Evolutionary conservation across 2,888 invertebrate genomes (phyloP), one percentile per base, ranked within the genome.

Genomic region (Pomacea canaliculata): DNA sequence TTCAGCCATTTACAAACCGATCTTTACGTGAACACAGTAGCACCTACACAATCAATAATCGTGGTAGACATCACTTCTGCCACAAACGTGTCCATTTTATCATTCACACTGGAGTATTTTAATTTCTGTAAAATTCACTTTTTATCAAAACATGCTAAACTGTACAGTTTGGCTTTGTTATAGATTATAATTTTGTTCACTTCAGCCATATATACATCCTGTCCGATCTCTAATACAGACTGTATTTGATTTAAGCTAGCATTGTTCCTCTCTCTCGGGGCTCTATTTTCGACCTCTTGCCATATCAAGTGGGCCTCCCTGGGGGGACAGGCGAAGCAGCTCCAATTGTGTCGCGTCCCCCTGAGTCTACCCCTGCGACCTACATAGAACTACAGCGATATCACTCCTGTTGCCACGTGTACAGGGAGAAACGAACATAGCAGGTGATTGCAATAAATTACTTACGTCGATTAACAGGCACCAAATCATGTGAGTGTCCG

Each of bases 401-500:
- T 56, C 56, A 13, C 46, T 18, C 51, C 51, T 10, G 51, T 56
- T 56, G 51, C 51, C 51, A 56, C 51, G 51, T 56, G 51, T 8
- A 62, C 48, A 16, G 12, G 59, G 23, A 27, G 60, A 23, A 37
- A 37, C 19, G 13, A 46, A 19, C 62, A 10, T 71, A 60, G 23
- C 59, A 60, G 13, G 62, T 12, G 46, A 27, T 8, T 37, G 71
- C 56, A 51, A 62, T 71, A 71, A 71, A 71, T 71, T 62, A 62
- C 62, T 62, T 71, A 60, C 62, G 19, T 62, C 60, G 46, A 56
- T 71, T 27, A 71, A 71, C 18, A 71, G 9, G 60, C 46, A 46
- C 71, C 62, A 71, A 71, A 71, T 71, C 71, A 71, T 71, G 71
- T 18, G 13, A 8, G n/a, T 60, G 71, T 59, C 71, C 51, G 62